Percentiles rank a stretch among this genome's conserved stretches.
phyloP scores from a whole-genome alignment of 64 coral and sea anemone species.

The Stylophora pistillata region DNA sequence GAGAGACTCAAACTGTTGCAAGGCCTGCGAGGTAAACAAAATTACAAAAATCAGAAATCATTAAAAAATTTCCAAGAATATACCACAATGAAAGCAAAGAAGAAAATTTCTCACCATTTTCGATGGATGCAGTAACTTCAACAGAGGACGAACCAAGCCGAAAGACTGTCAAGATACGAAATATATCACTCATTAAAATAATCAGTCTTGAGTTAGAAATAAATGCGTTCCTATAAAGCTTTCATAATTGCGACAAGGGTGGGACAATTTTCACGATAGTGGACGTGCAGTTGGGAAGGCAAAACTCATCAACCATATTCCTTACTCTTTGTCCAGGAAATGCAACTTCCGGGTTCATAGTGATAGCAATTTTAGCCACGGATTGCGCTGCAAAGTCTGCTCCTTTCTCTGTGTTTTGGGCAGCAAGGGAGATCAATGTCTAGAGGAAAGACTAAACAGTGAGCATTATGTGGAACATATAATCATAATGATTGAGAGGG shows the following conservation, averaged over 20 bases:
- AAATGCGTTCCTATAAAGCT: no score
- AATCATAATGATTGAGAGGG: no score
- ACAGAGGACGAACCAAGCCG: slow-evolving; percentile 70
- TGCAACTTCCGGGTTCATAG: slow-evolving; percentile 94
- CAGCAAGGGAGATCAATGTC: slow-evolving; percentile 46
- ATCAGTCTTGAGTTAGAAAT: no score
- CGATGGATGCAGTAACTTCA: slow-evolving; percentile 73
- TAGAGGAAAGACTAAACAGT: neutral
- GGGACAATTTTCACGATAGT: no score
- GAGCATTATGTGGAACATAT: neutral
- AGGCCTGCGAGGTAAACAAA: slow-evolving; percentile 12
- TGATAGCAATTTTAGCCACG: slow-evolving; percentile 92
- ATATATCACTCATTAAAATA: neutral
- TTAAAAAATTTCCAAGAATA: neutral
- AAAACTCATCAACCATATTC: no score
- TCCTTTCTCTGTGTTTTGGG: slow-evolving; percentile 65
- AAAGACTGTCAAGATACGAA: slow-evolving; percentile 53
- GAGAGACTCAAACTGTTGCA: slow-evolving; percentile 92
- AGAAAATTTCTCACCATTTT: slow-evolving; percentile 48
- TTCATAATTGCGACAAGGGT: no score
- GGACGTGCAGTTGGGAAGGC: no score
- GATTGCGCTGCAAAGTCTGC: slow-evolving; percentile 84
- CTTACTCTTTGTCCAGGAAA: slow-evolving; percentile 93
- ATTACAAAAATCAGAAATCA: neutral
- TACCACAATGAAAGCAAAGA: no score